These are phyloP conservation scores for Xiphophorus couchianus DNA, from an alignment of 2,113 vertebrate genomes.

Conservation along the genomic window DNA sequence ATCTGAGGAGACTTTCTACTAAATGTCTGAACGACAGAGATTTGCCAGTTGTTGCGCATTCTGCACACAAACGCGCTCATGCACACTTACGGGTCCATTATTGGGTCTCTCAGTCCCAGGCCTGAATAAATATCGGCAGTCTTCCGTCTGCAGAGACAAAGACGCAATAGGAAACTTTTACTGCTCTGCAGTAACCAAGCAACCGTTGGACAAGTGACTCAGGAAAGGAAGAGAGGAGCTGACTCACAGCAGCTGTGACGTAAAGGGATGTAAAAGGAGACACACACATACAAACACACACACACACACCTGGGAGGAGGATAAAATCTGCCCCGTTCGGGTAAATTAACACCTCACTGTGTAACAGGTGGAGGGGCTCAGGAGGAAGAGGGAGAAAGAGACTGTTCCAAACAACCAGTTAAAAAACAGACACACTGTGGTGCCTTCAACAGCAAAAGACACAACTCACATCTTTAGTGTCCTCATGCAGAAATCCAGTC, in stretches of 20 bases:
- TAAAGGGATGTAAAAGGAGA: constrained; percentile 65
- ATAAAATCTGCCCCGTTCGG: constrained; percentile 85
- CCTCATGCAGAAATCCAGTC: background rate
- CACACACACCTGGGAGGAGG: constrained; percentile 63
- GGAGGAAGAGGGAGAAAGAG: constrained; percentile 8
- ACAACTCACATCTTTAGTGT: background rate
- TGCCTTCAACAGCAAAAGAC: constrained; percentile 32
- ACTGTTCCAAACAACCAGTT: constrained; percentile 20
- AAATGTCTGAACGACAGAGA: constrained; percentile 43
- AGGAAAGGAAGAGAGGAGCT: constrained; percentile 76
- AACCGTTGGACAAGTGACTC: constrained; percentile 80
- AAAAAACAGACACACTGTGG: constrained; percentile 57
- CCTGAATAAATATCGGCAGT: constrained; percentile 82
- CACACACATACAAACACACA: constrained; percentile 48
- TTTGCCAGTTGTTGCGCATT: constrained; percentile 52
- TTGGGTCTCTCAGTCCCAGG: constrained; percentile 69
- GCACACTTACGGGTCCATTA: constrained; percentile 67
- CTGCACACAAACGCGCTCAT: constrained; percentile 21
- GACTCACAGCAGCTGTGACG: constrained; percentile 80
- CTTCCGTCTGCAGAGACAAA: constrained; percentile 68
- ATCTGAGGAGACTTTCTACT: background rate
- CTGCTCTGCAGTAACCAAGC: constrained; percentile 78
- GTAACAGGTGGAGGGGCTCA: constrained; percentile 79
- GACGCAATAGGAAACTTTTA: constrained; percentile 84
- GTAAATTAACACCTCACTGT: constrained; percentile 84